Evolutionary conservation across 37 sponge, comb jelly and placozoan species (phyloP), one percentile per base, ranked within the genome.

Genomic region (Chondrilla cf. caribensis): DNA sequence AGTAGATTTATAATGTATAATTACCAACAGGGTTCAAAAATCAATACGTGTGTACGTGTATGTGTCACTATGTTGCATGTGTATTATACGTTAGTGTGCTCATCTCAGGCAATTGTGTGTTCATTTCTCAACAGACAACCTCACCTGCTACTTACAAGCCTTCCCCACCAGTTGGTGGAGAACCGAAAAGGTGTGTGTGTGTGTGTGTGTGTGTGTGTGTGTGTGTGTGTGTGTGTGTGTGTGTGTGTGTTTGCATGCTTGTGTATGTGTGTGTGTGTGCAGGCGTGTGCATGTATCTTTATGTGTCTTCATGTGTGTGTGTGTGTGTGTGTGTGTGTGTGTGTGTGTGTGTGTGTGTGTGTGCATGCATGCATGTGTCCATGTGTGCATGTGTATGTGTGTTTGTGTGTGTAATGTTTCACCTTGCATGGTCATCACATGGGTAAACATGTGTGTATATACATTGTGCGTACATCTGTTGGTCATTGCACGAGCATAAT

Each of bases 271-370:
- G 66, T 64, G 32, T 64, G 66, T 32, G 32, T 64, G 66, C 8
- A 17, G 6, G 28, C 14, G 66, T 64, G 66, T 32, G 66, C 14
- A 14, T 64, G 66, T 32, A 7, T 64, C 9, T 47, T 6, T 47
- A 11, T 47, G 51, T 47, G 51, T 47, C 9, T 47, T 6, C 11
- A 11, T 47, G 66, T 32, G 66, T 64, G 28, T 64, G 66, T 64
- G 17, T 8, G 66, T 64, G 66, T 64, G 66, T 6, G 17, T 8
- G 17, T 64, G 32, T 64, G 66, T 32, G 32, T 64, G 66, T 32
- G 66, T 64, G 28, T 64, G 66, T 64, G 66, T 32, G 66, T 64
- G 32, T 64, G 66, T 32, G 32, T 64, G 66, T 32, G 66, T 64
- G 28, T 64, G 66, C 14, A 17, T 32, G 66, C 14, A 17, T 64